A percentile compares a stretch with the other conserved stretches of the same genome.
These are phyloP conservation scores for Todiramphus saurophagus DNA, from an alignment of 2,113 vertebrate species.

Conservation along the genomic window DNA sequence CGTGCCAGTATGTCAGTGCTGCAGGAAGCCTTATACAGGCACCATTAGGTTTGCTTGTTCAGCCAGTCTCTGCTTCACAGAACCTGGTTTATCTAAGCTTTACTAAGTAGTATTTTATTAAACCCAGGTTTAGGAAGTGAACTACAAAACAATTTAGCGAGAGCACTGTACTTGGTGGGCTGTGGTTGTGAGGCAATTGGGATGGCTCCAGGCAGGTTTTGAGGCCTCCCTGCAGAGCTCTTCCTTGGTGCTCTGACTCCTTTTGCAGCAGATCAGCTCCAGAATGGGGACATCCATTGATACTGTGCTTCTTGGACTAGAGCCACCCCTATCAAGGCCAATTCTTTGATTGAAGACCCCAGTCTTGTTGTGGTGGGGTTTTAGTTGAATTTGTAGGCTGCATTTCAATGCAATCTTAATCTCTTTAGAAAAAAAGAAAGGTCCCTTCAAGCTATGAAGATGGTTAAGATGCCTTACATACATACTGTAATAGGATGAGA, in stretches of 20 bases:
- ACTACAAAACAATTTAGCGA: neutral
- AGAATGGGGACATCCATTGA: neutral
- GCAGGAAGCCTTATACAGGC: no score
- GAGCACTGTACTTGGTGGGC: neutral
- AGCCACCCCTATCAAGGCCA: no score
- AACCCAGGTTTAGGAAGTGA: neutral
- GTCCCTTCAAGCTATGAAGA: neutral
- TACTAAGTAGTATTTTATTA: neutral
- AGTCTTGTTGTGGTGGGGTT: neutral
- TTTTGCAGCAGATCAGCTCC: neutral
- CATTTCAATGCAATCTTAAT: neutral
- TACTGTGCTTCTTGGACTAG: neutral
- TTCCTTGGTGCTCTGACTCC: neutral
- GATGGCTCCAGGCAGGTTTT: neutral
- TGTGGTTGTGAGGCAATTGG: neutral
- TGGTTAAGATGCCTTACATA: neutral
- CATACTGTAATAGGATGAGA: no score
- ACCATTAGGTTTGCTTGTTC: neutral
- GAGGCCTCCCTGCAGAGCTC: neutral
- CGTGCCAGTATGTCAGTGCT: neutral
- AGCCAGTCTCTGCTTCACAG: neutral
- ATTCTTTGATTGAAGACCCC: neutral
- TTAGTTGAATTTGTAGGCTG: neutral
- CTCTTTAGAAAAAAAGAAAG: neutral
- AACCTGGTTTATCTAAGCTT: neutral